phyloP scores from a whole-genome alignment of 1,140 invertebrate species.

The Armadillidium nasatum region DNA sequence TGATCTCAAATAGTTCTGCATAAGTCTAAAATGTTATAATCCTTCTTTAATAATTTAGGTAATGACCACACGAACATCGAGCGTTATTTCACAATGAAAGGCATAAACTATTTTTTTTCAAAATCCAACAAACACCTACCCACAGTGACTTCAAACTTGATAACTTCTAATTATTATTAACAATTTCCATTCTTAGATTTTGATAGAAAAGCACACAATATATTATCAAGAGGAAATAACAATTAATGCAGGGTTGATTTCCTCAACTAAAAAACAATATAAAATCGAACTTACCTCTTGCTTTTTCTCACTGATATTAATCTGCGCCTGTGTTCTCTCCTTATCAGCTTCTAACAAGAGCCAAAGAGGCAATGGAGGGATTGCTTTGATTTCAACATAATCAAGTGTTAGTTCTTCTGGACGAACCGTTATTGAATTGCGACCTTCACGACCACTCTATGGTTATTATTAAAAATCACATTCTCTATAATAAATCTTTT shows the following conservation, averaged over 20 bases:
- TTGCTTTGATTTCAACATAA: constrained; percentile 92
- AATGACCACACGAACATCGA: not conserved
- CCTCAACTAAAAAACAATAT: no score
- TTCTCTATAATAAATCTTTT: no score
- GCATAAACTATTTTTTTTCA: no score
- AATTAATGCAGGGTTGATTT: no score
- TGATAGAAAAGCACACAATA: no score
- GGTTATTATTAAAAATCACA: not conserved
- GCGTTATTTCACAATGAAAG: not conserved
- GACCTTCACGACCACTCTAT: constrained; percentile 32
- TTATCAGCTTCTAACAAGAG: constrained; percentile 89
- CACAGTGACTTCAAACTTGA: no score
- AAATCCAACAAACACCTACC: no score
- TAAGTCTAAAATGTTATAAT: constrained; percentile 38
- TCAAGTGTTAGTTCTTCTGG: constrained; percentile 79
- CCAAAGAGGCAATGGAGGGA: constrained; percentile 93
- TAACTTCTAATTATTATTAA: no score
- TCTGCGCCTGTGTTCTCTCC: constrained; percentile 55
- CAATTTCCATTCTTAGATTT: no score
- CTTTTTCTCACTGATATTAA: not conserved
- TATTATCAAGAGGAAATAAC: no score
- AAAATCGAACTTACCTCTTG: constrained; percentile 7
- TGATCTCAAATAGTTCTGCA: constrained; percentile 42
- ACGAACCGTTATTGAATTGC: constrained; percentile 37
- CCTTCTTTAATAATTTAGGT: not conserved